These are phyloP conservation scores for Acrocephalus kingi DNA, from an alignment of 2,113 vertebrate species.

Conservation along the genomic window DNA sequence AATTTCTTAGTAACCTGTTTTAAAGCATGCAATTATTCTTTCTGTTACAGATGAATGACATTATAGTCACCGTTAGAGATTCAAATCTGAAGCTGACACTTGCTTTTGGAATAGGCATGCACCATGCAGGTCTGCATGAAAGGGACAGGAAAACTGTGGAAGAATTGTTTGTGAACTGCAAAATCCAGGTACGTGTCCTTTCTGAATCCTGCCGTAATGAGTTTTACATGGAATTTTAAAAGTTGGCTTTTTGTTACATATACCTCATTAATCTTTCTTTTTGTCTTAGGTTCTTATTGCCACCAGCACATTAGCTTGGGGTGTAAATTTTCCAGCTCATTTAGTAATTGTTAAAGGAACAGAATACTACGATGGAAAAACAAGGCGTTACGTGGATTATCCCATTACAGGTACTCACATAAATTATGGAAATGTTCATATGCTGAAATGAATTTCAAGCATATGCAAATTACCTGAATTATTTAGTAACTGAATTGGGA, in stretches of 20 bases:
- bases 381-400: slow-evolving; percentile 95
- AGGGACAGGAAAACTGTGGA: slow-evolving; percentile 95
- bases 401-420: slow-evolving; percentile 91
- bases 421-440: background rate
- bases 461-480: background rate
- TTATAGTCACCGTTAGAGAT: slow-evolving; percentile 90
- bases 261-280: slow-evolving; percentile 44
- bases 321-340: slow-evolving; percentile 98
- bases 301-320: slow-evolving; percentile 97
- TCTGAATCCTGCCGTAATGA: background rate
- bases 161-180: slow-evolving; percentile 97
- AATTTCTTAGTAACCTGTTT: background rate
- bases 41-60: slow-evolving; percentile 85
- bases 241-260: slow-evolving; percentile 37
- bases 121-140: slow-evolving; percentile 94
- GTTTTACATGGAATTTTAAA: slow-evolving; percentile 38
- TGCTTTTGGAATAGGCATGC: slow-evolving; percentile 97
- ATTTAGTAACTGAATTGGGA: background rate
- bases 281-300: slow-evolving; percentile 91
- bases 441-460: background rate
- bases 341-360: slow-evolving; percentile 98
- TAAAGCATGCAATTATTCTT: background rate
- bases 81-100: slow-evolving; percentile 96
- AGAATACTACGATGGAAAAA: slow-evolving; percentile 96
- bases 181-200: slow-evolving; percentile 87